Evolutionary conservation across 2,888 invertebrate genomes (phyloP), one percentile per base, ranked within the genome.

Genomic region (Philhelius pedissequus): DNA sequence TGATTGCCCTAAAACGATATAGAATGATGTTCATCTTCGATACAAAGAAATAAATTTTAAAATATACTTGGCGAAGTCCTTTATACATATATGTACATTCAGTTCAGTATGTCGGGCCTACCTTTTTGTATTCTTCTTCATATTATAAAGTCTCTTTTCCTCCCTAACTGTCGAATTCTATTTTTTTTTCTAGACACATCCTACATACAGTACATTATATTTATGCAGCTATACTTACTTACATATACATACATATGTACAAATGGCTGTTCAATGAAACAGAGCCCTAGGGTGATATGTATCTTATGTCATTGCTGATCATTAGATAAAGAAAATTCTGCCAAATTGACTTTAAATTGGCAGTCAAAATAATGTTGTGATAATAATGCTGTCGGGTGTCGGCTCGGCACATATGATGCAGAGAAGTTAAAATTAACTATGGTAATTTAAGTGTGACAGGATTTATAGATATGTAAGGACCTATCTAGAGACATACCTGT

Each of bases 291-390:
- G 43, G 32, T 70, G 56, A 13, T 20, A 11, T 20, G n/a, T n/a
- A n/a, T 13, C 13, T 25, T 43, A 11, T 56, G 69, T 58, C 22
- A n/a, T 22, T 73, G 50, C 25, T 13, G 32, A 62, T 64, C 56
- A 40, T 50, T 40, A 18, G 48, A 76, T 40, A 70, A 64, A 43
- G 15, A 68, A 74, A 45, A 54, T 54, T 75, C 48, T 48, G 22
- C 38, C 56, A 18, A 81, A 76, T 81, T 81, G 76, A 69, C 76
- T 81, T 76, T 75, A 81, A 81, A 76, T 81, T 81, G 76, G 35
- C 52, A 71, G 48, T 43, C 38, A 22, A 38, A 22, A 62, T 43
- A 62, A 43, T 54, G 58, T 32, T 32, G 35, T 43, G 76, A 76
- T 81, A 81, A 81, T 58, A 70, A 70, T 70, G 70, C 58, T 22